Conservation (phyloP, 2,888 invertebrate genomes). For the Ormyrus labotus region DNA sequence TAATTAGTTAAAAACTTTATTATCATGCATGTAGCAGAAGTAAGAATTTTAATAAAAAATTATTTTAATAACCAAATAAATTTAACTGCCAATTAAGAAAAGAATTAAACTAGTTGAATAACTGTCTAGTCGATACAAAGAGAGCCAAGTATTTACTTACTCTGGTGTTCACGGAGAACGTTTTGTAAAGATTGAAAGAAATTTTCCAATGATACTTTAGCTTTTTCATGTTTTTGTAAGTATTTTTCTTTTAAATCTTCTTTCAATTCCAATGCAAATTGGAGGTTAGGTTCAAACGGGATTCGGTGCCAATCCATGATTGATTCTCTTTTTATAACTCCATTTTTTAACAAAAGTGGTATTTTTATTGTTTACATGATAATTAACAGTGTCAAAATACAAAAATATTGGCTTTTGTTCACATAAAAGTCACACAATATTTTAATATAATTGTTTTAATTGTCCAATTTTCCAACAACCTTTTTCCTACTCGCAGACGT, state of each 20-base stretch:
- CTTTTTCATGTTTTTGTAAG: conserved; percentile 58
- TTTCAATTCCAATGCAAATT: conserved; percentile 54
- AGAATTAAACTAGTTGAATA: conserved; percentile 23
- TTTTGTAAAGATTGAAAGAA: conserved; percentile 59
- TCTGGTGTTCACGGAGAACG: conserved; percentile 61
- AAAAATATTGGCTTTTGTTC: conserved; percentile 16
- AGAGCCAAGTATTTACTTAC: conserved; percentile 60
- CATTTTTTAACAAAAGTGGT: conserved; percentile 43
- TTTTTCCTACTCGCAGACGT: not conserved
- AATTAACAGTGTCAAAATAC: conserved; percentile 20
- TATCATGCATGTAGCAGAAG: not conserved
- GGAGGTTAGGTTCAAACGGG: conserved; percentile 55
- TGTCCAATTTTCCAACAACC: conserved; percentile 4
- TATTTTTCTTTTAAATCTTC: conserved; percentile 54
- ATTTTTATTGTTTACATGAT: conserved; percentile 58
- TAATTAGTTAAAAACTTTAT: not conserved
- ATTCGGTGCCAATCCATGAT: conserved; percentile 36
- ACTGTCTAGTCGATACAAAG: not conserved
- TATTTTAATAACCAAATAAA: not conserved
- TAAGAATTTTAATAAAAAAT: not conserved
- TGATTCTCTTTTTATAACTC: conserved; percentile 11
- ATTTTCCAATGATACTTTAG: conserved; percentile 57
- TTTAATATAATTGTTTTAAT: not conserved
- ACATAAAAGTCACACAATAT: conserved; percentile 23
- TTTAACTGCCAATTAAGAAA: not conserved